Conservation (phyloP, 2,888 invertebrate species). For the Spilosoma lubricipeda region DNA sequence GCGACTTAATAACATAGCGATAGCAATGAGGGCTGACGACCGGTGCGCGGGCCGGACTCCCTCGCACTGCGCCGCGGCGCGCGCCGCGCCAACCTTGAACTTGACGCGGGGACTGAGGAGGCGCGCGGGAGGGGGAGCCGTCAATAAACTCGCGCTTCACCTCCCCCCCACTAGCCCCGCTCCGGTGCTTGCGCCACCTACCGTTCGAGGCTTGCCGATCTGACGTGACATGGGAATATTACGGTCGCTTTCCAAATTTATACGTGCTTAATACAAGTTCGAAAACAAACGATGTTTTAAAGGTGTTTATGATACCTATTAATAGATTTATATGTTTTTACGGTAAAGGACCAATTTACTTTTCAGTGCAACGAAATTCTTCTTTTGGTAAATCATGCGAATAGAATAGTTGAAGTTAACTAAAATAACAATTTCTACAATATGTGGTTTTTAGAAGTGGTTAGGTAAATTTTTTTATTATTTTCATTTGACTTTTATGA, state of each 20-base stretch:
- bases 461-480: not conserved
- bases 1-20: constrained; percentile 78
- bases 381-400: not conserved
- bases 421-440: not conserved
- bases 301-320: not conserved
- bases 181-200: constrained; percentile 56
- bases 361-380: not conserved
- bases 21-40: constrained; percentile 84
- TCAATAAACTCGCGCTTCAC: constrained; percentile 78
- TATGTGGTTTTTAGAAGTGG: not conserved
- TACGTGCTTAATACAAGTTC: constrained; percentile 35
- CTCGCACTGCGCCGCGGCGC: constrained; percentile 86
- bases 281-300: not conserved
- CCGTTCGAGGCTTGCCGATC: constrained; percentile 60
- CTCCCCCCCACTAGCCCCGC: constrained; percentile 45
- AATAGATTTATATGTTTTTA: not conserved
- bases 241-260: constrained; percentile 51
- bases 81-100: constrained; percentile 88
- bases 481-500: not conserved
- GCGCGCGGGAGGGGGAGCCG: constrained; percentile 79
- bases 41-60: constrained; percentile 86
- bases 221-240: constrained; percentile 63
- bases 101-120: constrained; percentile 79
- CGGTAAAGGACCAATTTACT: not conserved
- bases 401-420: not conserved